A percentile compares a stretch with the other conserved stretches of the same genome.
Conservation (phyloP, 1,140 invertebrate species). For the Phortica variegata region DNA sequence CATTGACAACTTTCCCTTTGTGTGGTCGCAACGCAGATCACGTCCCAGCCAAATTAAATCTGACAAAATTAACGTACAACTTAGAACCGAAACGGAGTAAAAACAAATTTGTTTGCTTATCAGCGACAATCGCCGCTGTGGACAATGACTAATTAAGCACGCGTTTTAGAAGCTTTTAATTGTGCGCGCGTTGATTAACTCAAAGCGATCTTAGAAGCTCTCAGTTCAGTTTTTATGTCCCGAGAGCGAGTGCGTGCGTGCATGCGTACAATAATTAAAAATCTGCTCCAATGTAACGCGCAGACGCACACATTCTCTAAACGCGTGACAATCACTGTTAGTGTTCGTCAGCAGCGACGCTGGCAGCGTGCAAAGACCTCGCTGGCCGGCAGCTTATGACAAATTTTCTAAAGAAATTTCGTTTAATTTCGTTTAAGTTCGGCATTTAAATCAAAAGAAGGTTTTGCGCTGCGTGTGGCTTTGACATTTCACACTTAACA, state of each 20-base stretch:
- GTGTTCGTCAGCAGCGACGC: neutral
- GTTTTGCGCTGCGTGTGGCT: conserved; percentile 36
- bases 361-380: conserved; percentile 37
- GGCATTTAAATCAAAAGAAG: conserved; percentile 2
- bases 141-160: too few species aligned
- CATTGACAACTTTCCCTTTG: too few species aligned
- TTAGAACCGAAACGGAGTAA: too few species aligned
- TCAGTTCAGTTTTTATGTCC: too few species aligned
- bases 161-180: too few species aligned
- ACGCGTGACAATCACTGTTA: neutral
- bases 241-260: conserved; percentile 11
- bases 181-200: too few species aligned
- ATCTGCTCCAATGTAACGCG: conserved; percentile 20
- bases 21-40: too few species aligned
- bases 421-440: neutral
- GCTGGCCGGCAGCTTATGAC: conserved; percentile 52
- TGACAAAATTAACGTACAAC: too few species aligned
- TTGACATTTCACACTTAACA: conserved; percentile 31
- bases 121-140: too few species aligned
- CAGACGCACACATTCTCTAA: conserved; percentile 1
- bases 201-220: too few species aligned
- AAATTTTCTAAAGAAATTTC: conserved; percentile 49
- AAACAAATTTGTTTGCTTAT: too few species aligned
- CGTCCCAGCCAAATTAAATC: too few species aligned
- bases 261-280: conserved; percentile 25